Evolutionary conservation across 2,888 invertebrate genomes (phyloP).

Genomic region (Tetranychus piercei): DNA sequence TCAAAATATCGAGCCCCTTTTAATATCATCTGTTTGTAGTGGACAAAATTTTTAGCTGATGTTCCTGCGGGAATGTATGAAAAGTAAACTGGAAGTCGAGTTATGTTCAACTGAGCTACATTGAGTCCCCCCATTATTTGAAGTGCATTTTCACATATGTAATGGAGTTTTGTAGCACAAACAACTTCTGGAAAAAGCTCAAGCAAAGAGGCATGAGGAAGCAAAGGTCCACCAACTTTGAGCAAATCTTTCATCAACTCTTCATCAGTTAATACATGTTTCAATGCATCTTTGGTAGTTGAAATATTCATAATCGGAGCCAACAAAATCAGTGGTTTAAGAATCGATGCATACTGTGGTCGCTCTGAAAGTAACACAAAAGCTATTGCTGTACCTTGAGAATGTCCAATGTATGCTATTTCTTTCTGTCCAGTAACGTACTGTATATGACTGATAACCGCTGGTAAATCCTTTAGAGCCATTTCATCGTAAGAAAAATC

Average conservation of each 20-base stretch:
- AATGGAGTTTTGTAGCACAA: background rate
- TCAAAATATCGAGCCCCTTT: constrained; percentile 6
- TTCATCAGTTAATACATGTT: background rate
- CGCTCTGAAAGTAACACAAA: background rate
- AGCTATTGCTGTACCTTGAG: background rate
- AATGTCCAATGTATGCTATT: background rate
- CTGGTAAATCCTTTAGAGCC: background rate
- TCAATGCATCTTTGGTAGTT: background rate
- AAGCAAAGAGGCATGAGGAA: background rate
- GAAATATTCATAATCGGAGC: background rate
- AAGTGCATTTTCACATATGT: constrained; percentile 1
- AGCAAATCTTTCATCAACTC: background rate
- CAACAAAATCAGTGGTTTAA: background rate
- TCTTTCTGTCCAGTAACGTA: background rate
- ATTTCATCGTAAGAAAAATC: background rate
- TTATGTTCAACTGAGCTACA: background rate
- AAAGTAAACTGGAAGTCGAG: constrained; percentile 6
- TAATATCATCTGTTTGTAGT: background rate
- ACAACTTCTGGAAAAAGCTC: constrained; percentile 3
- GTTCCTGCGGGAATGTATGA: background rate
- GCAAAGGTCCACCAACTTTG: background rate
- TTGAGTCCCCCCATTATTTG: background rate
- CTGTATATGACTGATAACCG: background rate
- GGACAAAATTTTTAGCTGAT: background rate
- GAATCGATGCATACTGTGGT: background rate